Evolutionary conservation across 2,888 invertebrate species (phyloP).

Genomic region (Panzeria rudis): DNA sequence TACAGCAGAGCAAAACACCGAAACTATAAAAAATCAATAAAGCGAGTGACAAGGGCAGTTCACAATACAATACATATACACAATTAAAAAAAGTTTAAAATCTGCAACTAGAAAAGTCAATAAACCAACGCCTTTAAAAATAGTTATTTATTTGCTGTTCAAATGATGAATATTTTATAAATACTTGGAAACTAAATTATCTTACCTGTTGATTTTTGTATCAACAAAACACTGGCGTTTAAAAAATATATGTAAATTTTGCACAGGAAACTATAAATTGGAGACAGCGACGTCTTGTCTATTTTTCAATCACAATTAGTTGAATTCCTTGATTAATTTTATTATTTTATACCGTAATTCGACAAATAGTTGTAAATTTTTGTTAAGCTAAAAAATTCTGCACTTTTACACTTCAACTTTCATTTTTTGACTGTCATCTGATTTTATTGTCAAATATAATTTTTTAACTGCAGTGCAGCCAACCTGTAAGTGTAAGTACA

Average conservation of each 20-base stretch:
- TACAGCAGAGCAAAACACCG: conserved; percentile 7
- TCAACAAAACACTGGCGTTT: conserved; percentile 18
- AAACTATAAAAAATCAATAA: conserved; percentile 61
- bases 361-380: conserved; percentile 3
- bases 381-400: conserved; percentile 4
- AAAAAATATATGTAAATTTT: neutral
- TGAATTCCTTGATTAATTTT: conserved; percentile 10
- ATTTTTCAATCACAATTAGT: neutral
- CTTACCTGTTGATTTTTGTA: conserved; percentile 66
- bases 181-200: neutral
- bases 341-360: conserved; percentile 9
- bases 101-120: neutral
- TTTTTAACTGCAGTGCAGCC: conserved; percentile 38
- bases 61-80: neutral
- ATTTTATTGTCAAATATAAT: conserved; percentile 34
- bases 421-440: conserved; percentile 65
- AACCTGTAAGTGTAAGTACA: neutral
- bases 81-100: conserved; percentile 8
- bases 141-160: neutral
- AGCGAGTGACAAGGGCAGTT: conserved; percentile 50
- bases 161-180: neutral
- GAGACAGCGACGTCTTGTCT: neutral
- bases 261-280: neutral
- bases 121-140: neutral
- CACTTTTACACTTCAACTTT: conserved; percentile 20